Base-by-base conservation (phyloP, 2,888 invertebrate species). In the Psococerastis gibbosa region DNA sequence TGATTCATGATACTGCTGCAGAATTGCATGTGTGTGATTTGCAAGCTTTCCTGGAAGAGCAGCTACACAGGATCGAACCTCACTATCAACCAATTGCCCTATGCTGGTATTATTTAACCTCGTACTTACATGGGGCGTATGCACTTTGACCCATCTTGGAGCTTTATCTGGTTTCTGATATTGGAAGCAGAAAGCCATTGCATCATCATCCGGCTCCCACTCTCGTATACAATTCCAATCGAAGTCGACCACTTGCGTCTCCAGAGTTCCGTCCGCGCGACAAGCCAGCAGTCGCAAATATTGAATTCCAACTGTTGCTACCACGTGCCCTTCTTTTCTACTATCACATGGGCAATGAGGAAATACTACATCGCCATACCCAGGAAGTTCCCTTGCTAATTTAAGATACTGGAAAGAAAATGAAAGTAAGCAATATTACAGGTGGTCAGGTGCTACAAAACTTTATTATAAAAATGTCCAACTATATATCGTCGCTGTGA, bases 311-410 rank as follows among this genome's bases (percentile, higher is more conserved):
- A 87, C 69, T 13, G 77, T 71, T 41, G 79, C 75, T 44, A 80
- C 69, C 41, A 89, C 87, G 62, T 85, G 85, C 33, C 88, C 89
- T 51, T 78, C 81, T 59, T 85, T 87, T 46, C 85, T 69, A 27
- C 85, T 83, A 68, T 92, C 91, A 63, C 91, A 89, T 23, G 80
- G 69, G 60, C 94, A 81, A 66, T 92, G 89, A 22, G 98, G 98
- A 66, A 97, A 94, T 42, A 85, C 81, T 11, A 94, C 72, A 58
- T 85, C 81, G 0, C 89, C 92, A 65, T 97, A 97, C 41, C 95
- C 97, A 43, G 85, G 82, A 53, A 95, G 66, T 51, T 79, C 70
- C 46, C 89, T 73, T 15, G 87, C 92, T 52, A 87, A 63, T 48
- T 78, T 73, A 48, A 94, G 69, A 64, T 92, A 92, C 68, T 73